These are phyloP conservation scores for Venturia canescens DNA, from an alignment of 1,140 invertebrate species.

Conservation along the genomic window DNA sequence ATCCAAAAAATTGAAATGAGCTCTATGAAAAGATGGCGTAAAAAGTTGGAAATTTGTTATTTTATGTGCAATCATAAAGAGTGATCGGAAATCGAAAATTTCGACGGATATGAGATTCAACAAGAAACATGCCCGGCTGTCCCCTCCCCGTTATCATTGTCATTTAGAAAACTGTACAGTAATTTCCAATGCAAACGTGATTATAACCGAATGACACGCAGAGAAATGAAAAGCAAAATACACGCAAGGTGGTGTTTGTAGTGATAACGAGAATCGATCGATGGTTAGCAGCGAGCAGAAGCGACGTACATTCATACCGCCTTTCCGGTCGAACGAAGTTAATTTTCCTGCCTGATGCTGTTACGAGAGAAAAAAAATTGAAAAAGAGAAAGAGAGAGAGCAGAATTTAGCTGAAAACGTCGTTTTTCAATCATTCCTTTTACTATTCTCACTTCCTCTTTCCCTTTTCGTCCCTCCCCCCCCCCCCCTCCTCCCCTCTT, in stretches of 20 bases:
- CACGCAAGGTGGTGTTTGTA: slow-evolving; percentile 8
- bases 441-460: neutral
- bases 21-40: too few species aligned
- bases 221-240: neutral
- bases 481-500: neutral
- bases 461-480: neutral
- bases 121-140: too few species aligned
- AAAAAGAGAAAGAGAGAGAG: too few species aligned
- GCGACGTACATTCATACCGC: slow-evolving; percentile 42
- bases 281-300: neutral
- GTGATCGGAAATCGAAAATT: too few species aligned
- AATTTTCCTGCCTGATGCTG: slow-evolving; percentile 53
- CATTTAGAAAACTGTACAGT: too few species aligned
- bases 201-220: slow-evolving; percentile 50
- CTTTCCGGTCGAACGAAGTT: slow-evolving; percentile 58
- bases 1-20: too few species aligned
- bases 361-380: neutral
- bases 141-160: too few species aligned
- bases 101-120: too few species aligned
- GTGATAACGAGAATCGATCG: slow-evolving; percentile 52
- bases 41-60: too few species aligned
- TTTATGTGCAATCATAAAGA: too few species aligned
- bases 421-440: slow-evolving; percentile 35
- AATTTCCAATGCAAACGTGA: too few species aligned
- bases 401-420: neutral